Conservation (phyloP, 2,797 vertebrate species). For the Pseudotriccus pelzelni region DNA sequence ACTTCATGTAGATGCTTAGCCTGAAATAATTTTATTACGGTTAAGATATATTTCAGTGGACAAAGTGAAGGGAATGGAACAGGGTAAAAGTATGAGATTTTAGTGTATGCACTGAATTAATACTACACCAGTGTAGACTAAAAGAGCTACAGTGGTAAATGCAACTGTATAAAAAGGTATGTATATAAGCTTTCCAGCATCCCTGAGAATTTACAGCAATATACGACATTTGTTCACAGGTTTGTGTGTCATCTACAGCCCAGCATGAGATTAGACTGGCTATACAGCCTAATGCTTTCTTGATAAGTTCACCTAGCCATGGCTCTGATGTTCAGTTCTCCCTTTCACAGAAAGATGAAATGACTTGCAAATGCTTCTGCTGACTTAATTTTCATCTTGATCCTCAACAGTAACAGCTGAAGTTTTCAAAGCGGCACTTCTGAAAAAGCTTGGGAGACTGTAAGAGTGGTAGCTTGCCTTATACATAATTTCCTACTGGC, state of each 20-base stretch:
- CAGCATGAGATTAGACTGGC: background rate
- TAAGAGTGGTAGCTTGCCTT: background rate
- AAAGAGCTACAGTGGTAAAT: background rate
- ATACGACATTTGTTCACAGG: background rate
- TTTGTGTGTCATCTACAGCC: background rate
- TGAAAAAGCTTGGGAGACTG: background rate
- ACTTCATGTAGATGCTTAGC: constrained; percentile 6
- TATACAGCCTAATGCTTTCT: background rate
- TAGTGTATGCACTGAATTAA: background rate
- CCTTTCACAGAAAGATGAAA: background rate
- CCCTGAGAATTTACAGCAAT: background rate
- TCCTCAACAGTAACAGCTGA: background rate
- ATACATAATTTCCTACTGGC: background rate
- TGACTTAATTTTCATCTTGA: background rate
- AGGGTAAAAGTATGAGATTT: background rate
- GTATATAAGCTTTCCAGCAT: background rate
- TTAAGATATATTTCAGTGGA: background rate
- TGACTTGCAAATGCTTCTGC: background rate
- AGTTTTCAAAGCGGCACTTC: background rate
- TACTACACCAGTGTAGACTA: background rate
- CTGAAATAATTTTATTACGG: background rate
- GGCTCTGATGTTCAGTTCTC: background rate
- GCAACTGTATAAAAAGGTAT: background rate
- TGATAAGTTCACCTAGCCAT: background rate
- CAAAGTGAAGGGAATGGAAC: background rate